Base-by-base conservation (phyloP, 2,888 invertebrate species). In the Coenonympha arcania region DNA sequence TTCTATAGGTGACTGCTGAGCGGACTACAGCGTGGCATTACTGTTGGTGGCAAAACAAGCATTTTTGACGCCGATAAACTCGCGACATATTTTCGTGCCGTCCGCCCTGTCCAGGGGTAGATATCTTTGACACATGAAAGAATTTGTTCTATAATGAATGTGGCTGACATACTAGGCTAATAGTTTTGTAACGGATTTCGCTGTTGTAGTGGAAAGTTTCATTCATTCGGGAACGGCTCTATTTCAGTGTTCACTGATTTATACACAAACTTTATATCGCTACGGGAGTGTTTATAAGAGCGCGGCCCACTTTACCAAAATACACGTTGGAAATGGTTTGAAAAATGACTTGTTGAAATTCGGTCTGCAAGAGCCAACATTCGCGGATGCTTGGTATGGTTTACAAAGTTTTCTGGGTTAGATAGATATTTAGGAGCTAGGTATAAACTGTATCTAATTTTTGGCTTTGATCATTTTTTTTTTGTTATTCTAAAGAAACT, bases 311-410 rank as follows among this genome's bases (percentile, higher is more conserved):
- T 75, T 79, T 72, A 78, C 79, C 50, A 67, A 79, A 55, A 80
- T 64, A 66, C 71, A 66, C 63, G 60, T 64, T 60, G 66, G 68
- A 66, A 72, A 71, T 64, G 66, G 66, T 54, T 66, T 73, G 72
- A 79, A 79, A 79, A 80, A 79, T 76, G 69, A 63, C 65, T 74
- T 78, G 81, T 61, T 73, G 77, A 79, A 79, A 76, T 60, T 60
- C 66, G 56, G 68, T 66, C 63, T 66, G 69, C 80, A 76, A 61
- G 6, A 34, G 59, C 67, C 55, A 55, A 52, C 55, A 48, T 52
- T 59, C 68, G 66, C 68, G 66, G 68, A 69, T 76, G 76, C 74
- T 78, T 79, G 69, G n/a, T 70, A 58, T 66, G 66, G 65, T 70
- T 66, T 64, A 67, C 59, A 68, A 66, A 71, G 18, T 19, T 6